Evolutionary conservation across 2,113 vertebrate genomes (phyloP).

Genomic region (Boulengerochromis microlepis): DNA sequence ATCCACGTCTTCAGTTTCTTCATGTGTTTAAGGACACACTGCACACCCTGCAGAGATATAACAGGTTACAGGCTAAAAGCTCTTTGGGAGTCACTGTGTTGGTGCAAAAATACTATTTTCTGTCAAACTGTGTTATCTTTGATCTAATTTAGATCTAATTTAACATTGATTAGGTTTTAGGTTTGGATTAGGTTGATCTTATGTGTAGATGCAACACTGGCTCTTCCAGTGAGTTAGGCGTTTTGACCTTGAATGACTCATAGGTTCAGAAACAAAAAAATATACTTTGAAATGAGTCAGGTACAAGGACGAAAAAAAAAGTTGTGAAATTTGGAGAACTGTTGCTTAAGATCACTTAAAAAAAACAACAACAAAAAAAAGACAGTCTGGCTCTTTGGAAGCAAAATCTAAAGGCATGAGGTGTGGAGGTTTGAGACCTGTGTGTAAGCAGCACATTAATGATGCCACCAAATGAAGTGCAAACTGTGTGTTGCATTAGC

Average conservation of each 20-base stretch:
- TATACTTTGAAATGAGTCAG: accelerated
- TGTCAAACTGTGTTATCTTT: accelerated
- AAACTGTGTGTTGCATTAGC: neutral
- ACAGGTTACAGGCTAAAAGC: neutral
- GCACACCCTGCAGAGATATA: neutral
- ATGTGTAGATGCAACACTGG: neutral
- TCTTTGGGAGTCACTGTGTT: neutral
- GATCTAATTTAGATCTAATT: neutral
- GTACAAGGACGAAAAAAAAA: neutral
- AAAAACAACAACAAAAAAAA: neutral
- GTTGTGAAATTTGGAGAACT: neutral
- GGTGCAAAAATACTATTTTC: neutral
- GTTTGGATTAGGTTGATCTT: neutral
- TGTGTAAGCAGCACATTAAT: neutral
- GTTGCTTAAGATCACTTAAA: neutral
- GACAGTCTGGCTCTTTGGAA: neutral
- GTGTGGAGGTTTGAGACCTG: neutral
- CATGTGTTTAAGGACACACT: neutral
- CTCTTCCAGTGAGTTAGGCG: neutral
- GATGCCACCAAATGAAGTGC: neutral
- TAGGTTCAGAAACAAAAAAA: neutral
- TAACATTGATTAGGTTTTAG: neutral
- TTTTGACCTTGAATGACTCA: neutral
- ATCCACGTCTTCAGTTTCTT: neutral
- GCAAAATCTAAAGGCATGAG: neutral